Base-by-base conservation (phyloP, 30 jellyfish, hydroid and myxozoan species). In the Haliclystus octoradiatus region DNA sequence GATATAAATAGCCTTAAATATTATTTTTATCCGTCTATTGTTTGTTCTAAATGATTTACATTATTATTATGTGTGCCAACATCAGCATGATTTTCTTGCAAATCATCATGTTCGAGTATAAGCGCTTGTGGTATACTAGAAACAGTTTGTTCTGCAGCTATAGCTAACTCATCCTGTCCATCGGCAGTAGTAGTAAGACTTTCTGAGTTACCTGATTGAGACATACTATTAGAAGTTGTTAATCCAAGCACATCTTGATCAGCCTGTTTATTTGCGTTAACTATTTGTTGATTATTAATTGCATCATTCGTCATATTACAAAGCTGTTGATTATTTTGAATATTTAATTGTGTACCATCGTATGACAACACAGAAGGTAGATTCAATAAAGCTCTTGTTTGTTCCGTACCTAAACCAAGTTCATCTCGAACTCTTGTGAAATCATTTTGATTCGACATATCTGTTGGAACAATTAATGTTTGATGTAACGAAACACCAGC, bases 401-500 rank as follows among this genome's bases (percentile, higher is more conserved):
- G 57, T 19, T 40, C 57, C 57, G 57, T 19, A 40, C 14, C 57
- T 5, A 40, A 19, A 40, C 19, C 19, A 40, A 40, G 57, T 40
- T 40, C 57, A 9, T 40, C 57, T 5, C 57, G 9, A 5, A 19
- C 57, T 19, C 57, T 40, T 9, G 57, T 19, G 19, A 40, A 40
- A 19, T 5, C 57, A 5, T 40, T 19, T 9, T 40, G 57, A 40
- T 5, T 19, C 9, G 57, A 19, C 57, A 19, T 5, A 5, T 40
- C 57, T 9, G 57, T 40, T 19, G 57, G 19, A 5, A 40, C 57
- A 40, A 19, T 40, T 40, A 19, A 19, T n/a, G n/a, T n/a, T n/a
- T n/a, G n/a, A n/a, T n/a, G n/a, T 19, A 40, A 40, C 57, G 57
- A 40, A 40, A 40, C 57, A 5, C 57, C 57, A 40, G 57, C 57